phyloP scores from a whole-genome alignment of 1,140 invertebrate genomes.

The Polyergus mexicanus region DNA sequence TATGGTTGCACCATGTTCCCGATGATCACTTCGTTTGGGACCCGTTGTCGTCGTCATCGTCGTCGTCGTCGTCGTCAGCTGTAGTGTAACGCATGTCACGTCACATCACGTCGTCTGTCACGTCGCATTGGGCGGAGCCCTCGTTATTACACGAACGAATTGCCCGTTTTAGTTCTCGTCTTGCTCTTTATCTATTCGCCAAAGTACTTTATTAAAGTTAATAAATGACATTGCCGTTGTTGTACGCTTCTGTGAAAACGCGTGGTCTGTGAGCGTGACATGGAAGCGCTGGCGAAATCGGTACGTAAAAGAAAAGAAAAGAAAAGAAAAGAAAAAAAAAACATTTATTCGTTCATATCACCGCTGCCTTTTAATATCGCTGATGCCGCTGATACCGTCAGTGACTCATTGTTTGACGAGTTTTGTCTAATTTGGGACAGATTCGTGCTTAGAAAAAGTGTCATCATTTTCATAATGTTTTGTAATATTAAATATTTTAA shows the following conservation, averaged over 20 bases:
- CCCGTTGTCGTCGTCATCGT: not conserved
- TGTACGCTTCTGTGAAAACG: conserved; percentile 13
- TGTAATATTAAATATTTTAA: not conserved
- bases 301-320: conserved; percentile 68
- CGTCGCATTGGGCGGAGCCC: conserved; percentile 72
- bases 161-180: not conserved
- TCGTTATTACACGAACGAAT: conserved; percentile 46
- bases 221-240: conserved; percentile 31
- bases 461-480: not conserved
- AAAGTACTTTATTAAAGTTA: conserved; percentile 18
- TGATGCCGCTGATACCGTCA: not conserved
- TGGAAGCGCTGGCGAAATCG: conserved; percentile 76
- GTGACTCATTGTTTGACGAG: conserved; percentile 35
- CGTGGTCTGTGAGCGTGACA: conserved; percentile 67
- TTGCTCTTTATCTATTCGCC: not conserved
- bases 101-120: conserved; percentile 6
- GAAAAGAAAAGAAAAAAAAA: not conserved
- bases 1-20: conserved; percentile 4
- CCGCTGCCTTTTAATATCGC: too few species aligned
- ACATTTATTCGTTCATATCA: not conserved
- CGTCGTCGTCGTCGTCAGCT: conserved; percentile 14
- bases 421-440: conserved; percentile 10
- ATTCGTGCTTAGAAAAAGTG: not conserved
- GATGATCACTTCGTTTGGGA: conserved; percentile 31
- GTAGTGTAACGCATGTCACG: not conserved